Conservation (phyloP, 1,140 invertebrate genomes). For the Conus betulinus region DNA sequence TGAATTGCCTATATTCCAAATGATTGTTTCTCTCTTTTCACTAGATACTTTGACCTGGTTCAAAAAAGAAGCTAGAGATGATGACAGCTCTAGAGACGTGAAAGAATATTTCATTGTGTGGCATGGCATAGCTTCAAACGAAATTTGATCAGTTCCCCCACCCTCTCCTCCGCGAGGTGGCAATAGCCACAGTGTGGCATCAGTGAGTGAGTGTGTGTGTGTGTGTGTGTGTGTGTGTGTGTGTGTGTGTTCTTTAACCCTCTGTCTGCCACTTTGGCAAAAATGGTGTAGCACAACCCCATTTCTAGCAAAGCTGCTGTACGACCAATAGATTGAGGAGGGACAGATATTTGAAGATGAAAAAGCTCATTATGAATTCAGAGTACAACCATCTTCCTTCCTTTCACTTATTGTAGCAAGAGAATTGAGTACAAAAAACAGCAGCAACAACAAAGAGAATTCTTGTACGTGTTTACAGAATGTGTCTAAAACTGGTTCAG, state of each 20-base stretch:
- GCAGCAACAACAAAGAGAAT: background rate
- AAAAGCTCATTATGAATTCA: background rate
- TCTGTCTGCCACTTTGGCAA: no score
- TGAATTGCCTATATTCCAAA: no score
- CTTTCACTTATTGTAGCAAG: background rate
- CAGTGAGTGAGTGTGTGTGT: no score
- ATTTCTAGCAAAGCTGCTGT: background rate
- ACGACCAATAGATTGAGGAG: background rate
- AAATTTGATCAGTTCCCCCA: no score
- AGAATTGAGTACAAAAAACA: background rate
- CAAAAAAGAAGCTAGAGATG: background rate
- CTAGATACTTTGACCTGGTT: background rate
- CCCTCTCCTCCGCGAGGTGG: no score
- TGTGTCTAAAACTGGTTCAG: no score
- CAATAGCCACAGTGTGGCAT: no score
- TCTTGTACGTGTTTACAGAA: background rate
- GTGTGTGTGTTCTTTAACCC: no score
- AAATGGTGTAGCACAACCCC: no score
- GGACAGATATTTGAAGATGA: background rate
- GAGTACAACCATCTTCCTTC: background rate
- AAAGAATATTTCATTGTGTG: background rate
- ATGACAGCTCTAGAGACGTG: background rate
- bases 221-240: no score
- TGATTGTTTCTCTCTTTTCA: no score
- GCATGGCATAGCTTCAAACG: no score